A percentile compares a stretch with the other conserved stretches of the same genome.
Evolutionary conservation across 2,797 vertebrate species (phyloP).

Genomic region (Ciconia nigra): DNA sequence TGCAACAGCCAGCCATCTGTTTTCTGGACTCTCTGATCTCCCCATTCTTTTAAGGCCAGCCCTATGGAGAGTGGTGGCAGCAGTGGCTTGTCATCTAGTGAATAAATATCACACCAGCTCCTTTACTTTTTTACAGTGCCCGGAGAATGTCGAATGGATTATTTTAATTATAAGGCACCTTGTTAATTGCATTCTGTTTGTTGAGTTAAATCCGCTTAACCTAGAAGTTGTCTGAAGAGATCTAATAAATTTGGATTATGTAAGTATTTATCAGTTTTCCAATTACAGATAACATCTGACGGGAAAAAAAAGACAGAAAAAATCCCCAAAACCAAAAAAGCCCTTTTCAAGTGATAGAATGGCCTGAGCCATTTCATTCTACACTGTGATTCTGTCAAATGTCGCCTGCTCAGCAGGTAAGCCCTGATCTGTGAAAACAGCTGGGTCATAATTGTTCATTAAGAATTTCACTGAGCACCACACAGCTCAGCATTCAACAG

Average conservation of each 20-base stretch:
- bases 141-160: not conserved
- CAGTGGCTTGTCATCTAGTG: conserved; percentile 1
- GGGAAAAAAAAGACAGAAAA: not conserved
- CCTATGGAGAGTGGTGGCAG: conserved; percentile 5
- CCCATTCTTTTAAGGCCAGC: conserved; percentile 39
- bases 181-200: not conserved
- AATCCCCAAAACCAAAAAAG: rapidly evolving
- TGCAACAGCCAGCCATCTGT: conserved; percentile 42
- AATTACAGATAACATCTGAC: not conserved
- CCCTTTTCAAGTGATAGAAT: not conserved
- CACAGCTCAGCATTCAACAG: not conserved
- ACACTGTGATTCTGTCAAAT: not conserved
- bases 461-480: not conserved
- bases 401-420: not conserved
- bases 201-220: not conserved
- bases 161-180: not conserved
- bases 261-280: not conserved
- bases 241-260: not conserved
- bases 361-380: not conserved
- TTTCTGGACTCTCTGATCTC: conserved; percentile 38
- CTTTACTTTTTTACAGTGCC: not conserved
- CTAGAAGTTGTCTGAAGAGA: not conserved
- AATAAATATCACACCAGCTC: not conserved
- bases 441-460: not conserved
- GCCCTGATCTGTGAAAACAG: not conserved